A percentile compares a stretch with the other conserved stretches of the same genome.
Conservation (phyloP, 2,888 invertebrate genomes). For the Dastarcus helophoroides region DNA sequence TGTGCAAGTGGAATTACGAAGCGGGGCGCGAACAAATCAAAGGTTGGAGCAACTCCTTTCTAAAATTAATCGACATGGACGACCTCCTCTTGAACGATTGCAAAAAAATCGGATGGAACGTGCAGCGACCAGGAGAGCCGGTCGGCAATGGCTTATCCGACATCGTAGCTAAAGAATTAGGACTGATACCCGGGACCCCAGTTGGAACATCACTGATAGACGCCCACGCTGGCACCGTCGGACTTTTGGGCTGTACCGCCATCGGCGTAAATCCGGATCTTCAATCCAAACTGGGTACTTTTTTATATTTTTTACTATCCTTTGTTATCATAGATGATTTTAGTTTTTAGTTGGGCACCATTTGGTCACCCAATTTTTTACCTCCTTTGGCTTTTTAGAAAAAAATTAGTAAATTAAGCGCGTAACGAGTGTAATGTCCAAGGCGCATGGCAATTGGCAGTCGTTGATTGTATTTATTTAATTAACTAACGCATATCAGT, state of each 20-base stretch:
- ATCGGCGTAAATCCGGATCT: conserved; percentile 36
- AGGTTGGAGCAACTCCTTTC: conserved; percentile 66
- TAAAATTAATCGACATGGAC: conserved; percentile 58
- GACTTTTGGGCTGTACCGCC: conserved; percentile 62
- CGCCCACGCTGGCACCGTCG: conserved; percentile 90
- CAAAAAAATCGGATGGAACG: conserved; percentile 54
- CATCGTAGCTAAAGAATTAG: conserved; percentile 56
- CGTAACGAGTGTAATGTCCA: too few relatives aligned
- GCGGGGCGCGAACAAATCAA: conserved; percentile 44
- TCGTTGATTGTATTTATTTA: too few relatives aligned
- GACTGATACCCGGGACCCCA: conserved; percentile 57
- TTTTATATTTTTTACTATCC: too few relatives aligned
- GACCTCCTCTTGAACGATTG: conserved; percentile 60
- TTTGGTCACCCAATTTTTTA: too few relatives aligned
- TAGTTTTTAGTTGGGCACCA: too few relatives aligned
- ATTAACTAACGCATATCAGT: too few relatives aligned
- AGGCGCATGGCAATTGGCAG: too few relatives aligned
- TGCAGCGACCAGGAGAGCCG: conserved; percentile 59
- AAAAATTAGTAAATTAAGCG: too few relatives aligned
- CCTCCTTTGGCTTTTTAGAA: too few relatives aligned
- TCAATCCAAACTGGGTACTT: conserved; percentile 43
- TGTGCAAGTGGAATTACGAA: conserved; percentile 91
- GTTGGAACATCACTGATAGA: conserved; percentile 89
- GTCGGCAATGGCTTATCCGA: conserved; percentile 53
- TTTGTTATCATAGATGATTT: too few relatives aligned